Conservation (phyloP, 2,113 vertebrate genomes). For the Trinectes maculatus region DNA sequence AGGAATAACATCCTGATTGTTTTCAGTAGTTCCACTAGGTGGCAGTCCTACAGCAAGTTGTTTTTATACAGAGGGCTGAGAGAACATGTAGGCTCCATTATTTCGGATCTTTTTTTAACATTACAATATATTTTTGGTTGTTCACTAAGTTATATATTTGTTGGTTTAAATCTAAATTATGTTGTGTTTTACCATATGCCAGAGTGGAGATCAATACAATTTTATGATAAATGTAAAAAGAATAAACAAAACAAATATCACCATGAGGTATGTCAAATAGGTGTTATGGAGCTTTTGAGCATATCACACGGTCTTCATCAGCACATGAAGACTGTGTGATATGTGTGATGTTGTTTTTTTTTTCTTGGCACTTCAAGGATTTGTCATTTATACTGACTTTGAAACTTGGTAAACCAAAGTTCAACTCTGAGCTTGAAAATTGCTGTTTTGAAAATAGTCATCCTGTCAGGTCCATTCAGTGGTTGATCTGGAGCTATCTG, state of each 20-base stretch:
- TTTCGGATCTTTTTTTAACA: not conserved
- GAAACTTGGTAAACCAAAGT: no score
- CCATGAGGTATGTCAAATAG: not conserved
- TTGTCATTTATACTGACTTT: not conserved
- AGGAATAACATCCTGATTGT: not conserved
- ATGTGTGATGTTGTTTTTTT: no score
- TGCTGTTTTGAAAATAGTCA: not conserved
- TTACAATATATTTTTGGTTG: not conserved
- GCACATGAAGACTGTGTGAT: not conserved
- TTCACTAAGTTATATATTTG: not conserved
- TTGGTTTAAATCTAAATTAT: not conserved
- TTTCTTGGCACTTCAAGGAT: not conserved
- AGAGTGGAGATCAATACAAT: not conserved
- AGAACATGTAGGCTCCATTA: not conserved
- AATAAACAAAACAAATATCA: not conserved
- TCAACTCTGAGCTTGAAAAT: not conserved
- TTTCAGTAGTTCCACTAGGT: slow-evolving; percentile 50
- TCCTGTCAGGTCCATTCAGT: not conserved
- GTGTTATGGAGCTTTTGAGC: not conserved
- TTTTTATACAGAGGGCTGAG: not conserved
- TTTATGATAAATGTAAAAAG: not conserved
- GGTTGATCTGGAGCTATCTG: no score
- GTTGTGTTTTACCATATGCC: not conserved
- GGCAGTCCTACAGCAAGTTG: slow-evolving; percentile 38
- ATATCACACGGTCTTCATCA: not conserved